Conservation (phyloP, 2,797 vertebrate genomes). For the Rhabdomys pumilio region DNA sequence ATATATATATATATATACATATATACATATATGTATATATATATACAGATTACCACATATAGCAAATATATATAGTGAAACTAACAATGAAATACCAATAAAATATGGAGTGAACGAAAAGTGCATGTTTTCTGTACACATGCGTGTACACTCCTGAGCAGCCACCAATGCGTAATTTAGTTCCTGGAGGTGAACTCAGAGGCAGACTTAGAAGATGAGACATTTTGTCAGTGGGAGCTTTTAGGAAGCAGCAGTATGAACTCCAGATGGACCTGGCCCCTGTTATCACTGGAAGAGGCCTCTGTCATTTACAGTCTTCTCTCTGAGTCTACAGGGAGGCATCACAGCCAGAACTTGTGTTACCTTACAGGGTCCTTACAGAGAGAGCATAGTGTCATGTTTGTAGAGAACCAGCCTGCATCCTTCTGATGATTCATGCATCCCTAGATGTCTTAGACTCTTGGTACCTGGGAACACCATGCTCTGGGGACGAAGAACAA, state of each 20-base stretch:
- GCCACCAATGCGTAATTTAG: not conserved
- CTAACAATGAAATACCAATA: not conserved
- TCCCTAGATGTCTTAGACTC: not conserved
- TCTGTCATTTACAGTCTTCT: not conserved
- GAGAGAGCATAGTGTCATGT: rapidly evolving
- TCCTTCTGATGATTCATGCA: not conserved
- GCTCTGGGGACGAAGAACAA: not conserved
- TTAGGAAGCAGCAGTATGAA: slow-evolving; percentile 4
- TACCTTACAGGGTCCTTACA: not conserved
- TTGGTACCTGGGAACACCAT: too few species aligned
- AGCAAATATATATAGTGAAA: not conserved
- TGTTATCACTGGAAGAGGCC: not conserved
- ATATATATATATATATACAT: too few species aligned
- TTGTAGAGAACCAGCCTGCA: not conserved
- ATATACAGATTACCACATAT: not conserved
- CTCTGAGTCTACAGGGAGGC: not conserved
- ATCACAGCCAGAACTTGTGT: not conserved
- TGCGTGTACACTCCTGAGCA: not conserved
- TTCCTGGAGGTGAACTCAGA: not conserved
- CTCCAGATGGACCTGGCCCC: not conserved
- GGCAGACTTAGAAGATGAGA: not conserved
- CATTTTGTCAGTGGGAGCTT: not conserved
- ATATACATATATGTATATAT: too few species aligned
- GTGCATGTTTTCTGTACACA: too few species aligned
- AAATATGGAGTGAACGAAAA: not conserved